Conservation (phyloP, 2,797 vertebrate species). For the Acanthiza pusilla region DNA sequence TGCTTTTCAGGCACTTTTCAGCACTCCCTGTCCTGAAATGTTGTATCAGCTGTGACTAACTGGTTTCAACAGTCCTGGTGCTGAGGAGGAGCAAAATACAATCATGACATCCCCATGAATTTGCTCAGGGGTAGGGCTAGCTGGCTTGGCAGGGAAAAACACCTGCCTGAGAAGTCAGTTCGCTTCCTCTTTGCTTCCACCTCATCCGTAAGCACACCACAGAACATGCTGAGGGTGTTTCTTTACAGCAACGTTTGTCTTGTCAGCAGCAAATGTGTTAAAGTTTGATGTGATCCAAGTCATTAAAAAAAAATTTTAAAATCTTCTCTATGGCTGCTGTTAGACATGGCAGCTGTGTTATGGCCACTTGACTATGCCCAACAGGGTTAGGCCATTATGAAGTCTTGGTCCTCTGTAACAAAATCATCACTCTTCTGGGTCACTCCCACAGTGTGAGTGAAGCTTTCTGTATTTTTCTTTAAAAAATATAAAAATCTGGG, state of each 20-base stretch:
- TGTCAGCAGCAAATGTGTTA: not conserved
- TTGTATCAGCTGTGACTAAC: not conserved
- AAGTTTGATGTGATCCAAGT: not conserved
- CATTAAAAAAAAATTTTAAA: not conserved
- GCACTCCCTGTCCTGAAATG: not conserved
- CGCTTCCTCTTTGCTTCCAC: accelerated
- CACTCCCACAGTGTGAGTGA: not conserved
- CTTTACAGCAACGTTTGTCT: not conserved
- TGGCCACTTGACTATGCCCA: not conserved
- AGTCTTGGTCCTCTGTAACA: not conserved
- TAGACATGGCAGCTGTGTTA: accelerated
- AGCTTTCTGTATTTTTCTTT: not conserved
- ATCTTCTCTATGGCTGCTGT: not conserved
- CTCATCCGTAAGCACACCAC: accelerated
- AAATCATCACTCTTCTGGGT: not conserved
- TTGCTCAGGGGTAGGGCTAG: not conserved
- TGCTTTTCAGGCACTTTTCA: not conserved
- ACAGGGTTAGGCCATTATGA: not conserved
- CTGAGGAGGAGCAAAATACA: not conserved
- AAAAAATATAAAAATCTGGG: not conserved
- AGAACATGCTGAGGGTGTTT: not conserved
- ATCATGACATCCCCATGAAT: not conserved
- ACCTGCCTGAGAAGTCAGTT: not conserved
- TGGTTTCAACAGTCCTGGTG: not conserved
- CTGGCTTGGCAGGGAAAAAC: not conserved